Percentiles rank a stretch among this genome's conserved stretches.
These are phyloP conservation scores for Synchiropus splendidus DNA, from an alignment of 2,113 vertebrate species.

Conservation along the genomic window DNA sequence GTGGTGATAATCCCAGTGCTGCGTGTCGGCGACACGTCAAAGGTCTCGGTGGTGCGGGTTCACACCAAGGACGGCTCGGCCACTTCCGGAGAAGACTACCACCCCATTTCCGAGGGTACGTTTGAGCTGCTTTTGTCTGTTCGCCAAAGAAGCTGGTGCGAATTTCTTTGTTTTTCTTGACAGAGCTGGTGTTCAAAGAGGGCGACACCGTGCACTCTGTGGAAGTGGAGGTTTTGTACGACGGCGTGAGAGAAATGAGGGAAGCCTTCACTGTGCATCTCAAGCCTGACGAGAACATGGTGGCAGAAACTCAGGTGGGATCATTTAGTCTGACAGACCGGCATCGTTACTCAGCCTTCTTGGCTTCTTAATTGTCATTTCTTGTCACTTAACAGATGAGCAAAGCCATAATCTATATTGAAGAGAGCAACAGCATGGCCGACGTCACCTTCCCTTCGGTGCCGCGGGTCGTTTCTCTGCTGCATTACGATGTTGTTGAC, in stretches of 20 bases:
- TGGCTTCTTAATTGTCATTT: conserved; percentile 4
- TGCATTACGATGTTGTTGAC: conserved; percentile 78
- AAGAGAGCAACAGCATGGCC: conserved; percentile 87
- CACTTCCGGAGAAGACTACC: conserved; percentile 88
- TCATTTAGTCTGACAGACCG: conserved; percentile 1
- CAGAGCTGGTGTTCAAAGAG: conserved; percentile 86
- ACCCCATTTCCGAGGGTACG: conserved; percentile 88
- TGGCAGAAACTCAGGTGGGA: conserved; percentile 85
- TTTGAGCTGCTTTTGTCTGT: no score
- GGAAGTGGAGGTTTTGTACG: conserved; percentile 84
- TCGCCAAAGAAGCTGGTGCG: conserved; percentile 45
- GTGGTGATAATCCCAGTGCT: conserved; percentile 78
- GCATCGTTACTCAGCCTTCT: background rate
- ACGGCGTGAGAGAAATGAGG: conserved; percentile 84
- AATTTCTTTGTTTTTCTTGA: conserved; percentile 16
- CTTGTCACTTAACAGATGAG: conserved; percentile 63
- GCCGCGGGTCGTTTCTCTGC: conserved; percentile 79
- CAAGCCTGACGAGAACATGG: conserved; percentile 91
- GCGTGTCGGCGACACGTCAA: conserved; percentile 82
- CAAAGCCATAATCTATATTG: conserved; percentile 90
- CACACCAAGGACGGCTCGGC: conserved; percentile 96
- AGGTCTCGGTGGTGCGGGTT: conserved; percentile 83
- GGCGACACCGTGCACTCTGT: conserved; percentile 78
- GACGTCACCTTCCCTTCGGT: conserved; percentile 91
- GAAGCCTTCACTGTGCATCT: conserved; percentile 93